Conservation (phyloP, 2,113 vertebrate genomes). For the Silurus asotus region DNA sequence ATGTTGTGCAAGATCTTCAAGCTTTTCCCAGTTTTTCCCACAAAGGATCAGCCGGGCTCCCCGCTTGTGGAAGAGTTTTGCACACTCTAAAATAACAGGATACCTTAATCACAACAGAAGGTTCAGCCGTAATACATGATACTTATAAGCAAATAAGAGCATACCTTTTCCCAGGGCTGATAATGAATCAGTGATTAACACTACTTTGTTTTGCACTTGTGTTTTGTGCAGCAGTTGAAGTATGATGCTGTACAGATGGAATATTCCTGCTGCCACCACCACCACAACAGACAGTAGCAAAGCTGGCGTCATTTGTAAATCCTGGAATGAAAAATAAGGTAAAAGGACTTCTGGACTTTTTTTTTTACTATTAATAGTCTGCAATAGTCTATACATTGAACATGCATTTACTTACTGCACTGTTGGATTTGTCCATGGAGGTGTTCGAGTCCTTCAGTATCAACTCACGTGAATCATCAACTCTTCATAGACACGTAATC, state of each 20-base stretch:
- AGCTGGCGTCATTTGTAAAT: conserved; percentile 76
- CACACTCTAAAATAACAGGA: conserved; percentile 75
- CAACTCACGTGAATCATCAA: background rate
- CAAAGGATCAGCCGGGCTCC: conserved; percentile 90
- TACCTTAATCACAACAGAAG: background rate
- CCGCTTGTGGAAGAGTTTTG: conserved; percentile 82
- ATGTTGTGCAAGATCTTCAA: conserved; percentile 79
- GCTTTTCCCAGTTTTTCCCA: conserved; percentile 85
- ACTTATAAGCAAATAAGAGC: background rate
- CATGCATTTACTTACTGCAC: conserved; percentile 20
- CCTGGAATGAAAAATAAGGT: conserved; percentile 43
- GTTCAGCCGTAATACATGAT: background rate
- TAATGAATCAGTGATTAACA: conserved; percentile 86
- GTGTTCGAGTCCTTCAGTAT: background rate
- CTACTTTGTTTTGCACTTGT: conserved; percentile 87
- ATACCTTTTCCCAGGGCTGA: conserved; percentile 90
- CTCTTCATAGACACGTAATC: background rate
- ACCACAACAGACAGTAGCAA: conserved; percentile 79
- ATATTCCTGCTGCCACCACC: conserved; percentile 80
- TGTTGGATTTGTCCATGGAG: conserved; percentile 1
- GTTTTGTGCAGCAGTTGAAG: conserved; percentile 80
- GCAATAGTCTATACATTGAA: background rate
- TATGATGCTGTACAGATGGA: conserved; percentile 81
- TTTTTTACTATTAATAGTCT: background rate
- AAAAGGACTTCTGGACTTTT: background rate